These are phyloP conservation scores for Griposia aprilina DNA, from an alignment of 2,888 invertebrate genomes.

Conservation along the genomic window DNA sequence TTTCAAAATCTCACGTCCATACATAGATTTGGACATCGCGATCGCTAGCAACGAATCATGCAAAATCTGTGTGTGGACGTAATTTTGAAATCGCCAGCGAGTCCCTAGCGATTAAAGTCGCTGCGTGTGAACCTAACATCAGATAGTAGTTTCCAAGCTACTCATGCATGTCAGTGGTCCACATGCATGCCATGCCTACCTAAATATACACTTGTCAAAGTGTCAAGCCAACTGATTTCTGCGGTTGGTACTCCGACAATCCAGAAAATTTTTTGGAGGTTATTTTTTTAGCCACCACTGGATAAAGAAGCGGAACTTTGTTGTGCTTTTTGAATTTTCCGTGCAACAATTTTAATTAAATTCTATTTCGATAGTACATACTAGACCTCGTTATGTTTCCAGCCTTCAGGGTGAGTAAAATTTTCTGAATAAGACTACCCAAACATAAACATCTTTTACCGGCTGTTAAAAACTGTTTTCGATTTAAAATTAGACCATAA, in stretches of 20 bases:
- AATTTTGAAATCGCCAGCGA: neutral
- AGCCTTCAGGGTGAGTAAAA: slow-evolving; percentile 37
- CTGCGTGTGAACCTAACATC: neutral
- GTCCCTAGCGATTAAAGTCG: no score
- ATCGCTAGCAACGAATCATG: neutral
- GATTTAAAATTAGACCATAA: neutral
- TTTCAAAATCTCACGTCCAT: neutral
- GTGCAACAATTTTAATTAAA: neutral
- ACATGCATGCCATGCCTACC: neutral
- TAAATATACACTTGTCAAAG: slow-evolving; percentile 11
- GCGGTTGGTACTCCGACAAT: neutral
- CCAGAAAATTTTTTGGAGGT: slow-evolving; percentile 13
- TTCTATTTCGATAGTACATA: neutral
- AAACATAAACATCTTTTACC: slow-evolving; percentile 25
- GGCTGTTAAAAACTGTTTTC: neutral
- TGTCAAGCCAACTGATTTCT: neutral
- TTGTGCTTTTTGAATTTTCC: neutral
- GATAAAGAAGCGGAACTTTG: neutral
- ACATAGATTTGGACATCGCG: neutral
- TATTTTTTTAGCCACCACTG: slow-evolving; percentile 17
- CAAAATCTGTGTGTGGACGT: neutral
- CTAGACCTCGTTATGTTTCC: slow-evolving; percentile 39
- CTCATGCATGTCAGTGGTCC: neutral
- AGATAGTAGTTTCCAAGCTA: neutral
- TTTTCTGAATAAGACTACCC: neutral